phyloP scores from a whole-genome alignment of 2,888 invertebrate genomes.

The Arge pagana region DNA sequence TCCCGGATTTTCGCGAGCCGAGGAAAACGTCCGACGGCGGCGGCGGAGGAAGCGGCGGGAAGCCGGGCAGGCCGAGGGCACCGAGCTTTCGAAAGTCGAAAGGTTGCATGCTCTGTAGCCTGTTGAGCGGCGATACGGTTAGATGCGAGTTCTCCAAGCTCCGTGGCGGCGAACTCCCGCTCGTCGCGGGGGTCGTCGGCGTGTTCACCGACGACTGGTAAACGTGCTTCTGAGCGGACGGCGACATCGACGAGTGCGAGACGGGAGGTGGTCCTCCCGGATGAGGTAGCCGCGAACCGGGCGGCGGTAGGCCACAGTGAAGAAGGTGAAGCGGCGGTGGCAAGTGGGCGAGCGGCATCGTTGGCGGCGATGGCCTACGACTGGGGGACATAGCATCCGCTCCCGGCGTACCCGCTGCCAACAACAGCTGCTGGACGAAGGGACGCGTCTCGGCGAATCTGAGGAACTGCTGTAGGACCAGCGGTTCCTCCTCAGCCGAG shows the following conservation, averaged over 20 bases:
- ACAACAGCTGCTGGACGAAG: constrained; percentile 70
- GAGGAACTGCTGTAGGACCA: constrained; percentile 90
- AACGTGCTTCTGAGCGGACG: constrained; percentile 51
- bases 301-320: constrained; percentile 57
- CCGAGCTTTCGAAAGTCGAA: constrained; percentile 87
- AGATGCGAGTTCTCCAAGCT: constrained; percentile 41
- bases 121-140: constrained; percentile 79
- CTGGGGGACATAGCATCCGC: constrained; percentile 71
- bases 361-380: constrained; percentile 69
- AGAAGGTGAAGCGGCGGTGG: constrained; percentile 54
- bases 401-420: constrained; percentile 63
- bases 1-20: constrained; percentile 41
- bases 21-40: constrained; percentile 42
- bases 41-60: constrained; percentile 60
- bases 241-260: constrained; percentile 38
- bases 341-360: constrained; percentile 57
- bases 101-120: constrained; percentile 93
- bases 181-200: constrained; percentile 61
- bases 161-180: constrained; percentile 22
- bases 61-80: constrained; percentile 65
- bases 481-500: constrained; percentile 85
- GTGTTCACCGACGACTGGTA: constrained; percentile 55
- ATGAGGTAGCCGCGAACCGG: constrained; percentile 57
- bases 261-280: constrained; percentile 52
- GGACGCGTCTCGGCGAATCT: constrained; percentile 88